Base-by-base conservation (phyloP, 2,113 vertebrate species). In the Oenanthe melanoleuca region DNA sequence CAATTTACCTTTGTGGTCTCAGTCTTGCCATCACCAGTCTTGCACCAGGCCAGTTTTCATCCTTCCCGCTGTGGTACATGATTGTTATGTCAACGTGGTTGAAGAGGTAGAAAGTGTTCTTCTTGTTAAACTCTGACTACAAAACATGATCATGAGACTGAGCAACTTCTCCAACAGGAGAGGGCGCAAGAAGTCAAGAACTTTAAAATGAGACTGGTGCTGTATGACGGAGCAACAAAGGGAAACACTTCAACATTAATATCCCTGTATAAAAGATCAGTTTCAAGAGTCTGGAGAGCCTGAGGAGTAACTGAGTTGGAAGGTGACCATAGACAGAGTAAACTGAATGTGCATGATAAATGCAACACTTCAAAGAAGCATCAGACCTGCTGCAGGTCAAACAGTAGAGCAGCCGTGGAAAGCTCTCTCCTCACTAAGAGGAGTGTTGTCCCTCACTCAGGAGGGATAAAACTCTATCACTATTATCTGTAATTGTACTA, bases 1-100 rank as follows among this genome's bases (percentile, higher is more conserved):
- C 29, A 85, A 17, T 95, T 29, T 97, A 99, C 98, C 98, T 99
- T 97, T 97, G 98, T 6, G 98, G 99, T 69, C 98, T 98, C 92
- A 99, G 94, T 29, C 97, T 98, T 11, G 98, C 99, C 88, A 98
- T 96, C 74, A 99, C 98, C 77, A 99, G 91, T 69, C 98, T 98
- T 78, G 98, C 97, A 22, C 98, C 98, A 64, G 37, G 96, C 98
- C 98, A 98, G 52, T 96, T 98, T 97, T 93, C 97, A 19, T 92
- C 67, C 40, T 87, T 96, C 56, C 98, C 98, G 1, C 96, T 98
- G 89, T 99, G 98, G 97, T 98, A 99, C 56, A 94, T 97, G 94
- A 99, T 98, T 74, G 96, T 98, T 92, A 99, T 99, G 83, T 99
- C 98, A 92, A 99, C 97, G 1, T 99, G 99, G 96, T 99, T 99